phyloP scores from a whole-genome alignment of 92 coral and sea anemone species.

The Plumapathes pennacea region DNA sequence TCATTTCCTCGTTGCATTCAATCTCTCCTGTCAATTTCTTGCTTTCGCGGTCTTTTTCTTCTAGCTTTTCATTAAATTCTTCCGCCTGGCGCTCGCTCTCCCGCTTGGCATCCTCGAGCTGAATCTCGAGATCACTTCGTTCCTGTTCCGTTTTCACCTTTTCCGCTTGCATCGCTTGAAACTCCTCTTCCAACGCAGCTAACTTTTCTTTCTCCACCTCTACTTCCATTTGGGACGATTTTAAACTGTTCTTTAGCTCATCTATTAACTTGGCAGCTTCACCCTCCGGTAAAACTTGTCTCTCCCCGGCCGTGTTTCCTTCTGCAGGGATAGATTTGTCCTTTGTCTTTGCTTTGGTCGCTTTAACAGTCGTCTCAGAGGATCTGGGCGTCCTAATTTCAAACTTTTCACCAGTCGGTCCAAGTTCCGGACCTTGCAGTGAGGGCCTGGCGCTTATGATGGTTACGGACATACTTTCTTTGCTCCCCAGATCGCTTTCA shows the following conservation, averaged over 20 bases:
- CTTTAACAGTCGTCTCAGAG: slow-evolving; percentile 1
- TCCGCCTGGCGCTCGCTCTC: slow-evolving; percentile 57
- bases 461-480: slow-evolving; percentile 20
- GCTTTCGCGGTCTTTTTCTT: slow-evolving; percentile 60
- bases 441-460: slow-evolving; percentile 33
- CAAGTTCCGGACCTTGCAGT: slow-evolving; percentile 24
- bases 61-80: slow-evolving; percentile 48
- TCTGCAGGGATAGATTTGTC: not conserved
- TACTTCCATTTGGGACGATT: slow-evolving; percentile 56
- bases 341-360: not conserved
- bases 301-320: not conserved
- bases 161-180: slow-evolving; percentile 43
- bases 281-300: not conserved
- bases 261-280: slow-evolving; percentile 18
- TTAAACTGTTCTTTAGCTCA: slow-evolving; percentile 45
- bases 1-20: slow-evolving; percentile 97
- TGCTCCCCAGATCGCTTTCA: slow-evolving; percentile 19
- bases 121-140: slow-evolving; percentile 66
- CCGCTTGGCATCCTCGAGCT: slow-evolving; percentile 59
- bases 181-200: slow-evolving; percentile 49
- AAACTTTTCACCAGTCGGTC: slow-evolving; percentile 50
- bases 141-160: slow-evolving; percentile 73
- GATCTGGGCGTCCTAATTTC: slow-evolving; percentile 20
- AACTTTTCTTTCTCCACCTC: slow-evolving; percentile 71
- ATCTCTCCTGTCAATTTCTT: slow-evolving; percentile 65